Percentiles rank a stretch among this genome's conserved stretches.
Evolutionary conservation across 2,113 vertebrate genomes (phyloP).

Genomic region (Rousettus leschenaultii): DNA sequence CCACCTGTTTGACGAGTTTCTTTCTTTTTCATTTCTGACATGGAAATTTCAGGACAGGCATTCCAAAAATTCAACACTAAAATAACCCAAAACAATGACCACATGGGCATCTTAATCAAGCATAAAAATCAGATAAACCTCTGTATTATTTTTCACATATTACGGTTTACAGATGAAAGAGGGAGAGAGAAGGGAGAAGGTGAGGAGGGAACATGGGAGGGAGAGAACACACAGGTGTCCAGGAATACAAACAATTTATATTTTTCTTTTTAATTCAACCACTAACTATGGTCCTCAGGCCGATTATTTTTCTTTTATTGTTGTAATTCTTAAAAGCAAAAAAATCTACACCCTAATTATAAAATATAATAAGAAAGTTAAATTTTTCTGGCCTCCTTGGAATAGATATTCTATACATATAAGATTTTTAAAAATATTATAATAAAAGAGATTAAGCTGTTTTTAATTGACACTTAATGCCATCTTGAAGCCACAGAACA

Average conservation of each 20-base stretch:
- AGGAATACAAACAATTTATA: not conserved
- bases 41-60: not conserved
- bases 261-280: not conserved
- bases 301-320: slow-evolving; percentile 9
- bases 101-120: not conserved
- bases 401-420: not conserved
- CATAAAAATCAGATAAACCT: not conserved
- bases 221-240: not conserved
- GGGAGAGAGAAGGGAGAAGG: not conserved
- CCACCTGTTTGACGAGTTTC: not conserved
- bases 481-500: not conserved
- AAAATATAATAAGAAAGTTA: not conserved
- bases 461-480: not conserved
- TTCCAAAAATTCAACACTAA: slow-evolving; percentile 18
- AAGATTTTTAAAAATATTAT: not conserved
- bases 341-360: not conserved
- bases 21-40: not conserved
- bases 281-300: not conserved
- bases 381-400: not conserved
- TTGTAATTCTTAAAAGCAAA: slow-evolving; percentile 18
- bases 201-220: not conserved
- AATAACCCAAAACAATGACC: not conserved
- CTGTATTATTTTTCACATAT: not conserved
- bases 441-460: not conserved
- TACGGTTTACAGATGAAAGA: not conserved